Base-by-base conservation (phyloP, 2,888 invertebrate genomes). In the Cephus sareptanus region DNA sequence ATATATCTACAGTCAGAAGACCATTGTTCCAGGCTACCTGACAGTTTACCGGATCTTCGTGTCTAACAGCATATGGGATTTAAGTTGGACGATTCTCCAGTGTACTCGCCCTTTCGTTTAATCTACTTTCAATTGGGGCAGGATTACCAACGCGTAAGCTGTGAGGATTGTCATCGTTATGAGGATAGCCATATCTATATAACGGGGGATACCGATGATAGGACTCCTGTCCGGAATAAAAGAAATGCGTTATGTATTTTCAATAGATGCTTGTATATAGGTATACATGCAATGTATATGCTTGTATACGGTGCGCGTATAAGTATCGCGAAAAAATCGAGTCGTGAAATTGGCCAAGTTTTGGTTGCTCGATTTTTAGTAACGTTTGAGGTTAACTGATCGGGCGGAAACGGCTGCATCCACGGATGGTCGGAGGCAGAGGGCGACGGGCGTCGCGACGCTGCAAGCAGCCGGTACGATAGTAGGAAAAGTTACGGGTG, bases 401-500 rank as follows among this genome's bases (percentile, higher is more conserved):
- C 56, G 56, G 56, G 56, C 56, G 9, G 56, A 56, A 56, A 56
- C 56, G 56, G 56, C 56, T 56, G 56, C 23, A 23, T 56, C 56
- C 56, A 71, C 71, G 71, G 71, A 71, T 31, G 71, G 33, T 34
- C 3, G 31, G 23, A 71, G 11, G 31, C 9, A 71, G 71, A 71
- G 71, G 30, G 12, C 13, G 33, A 12, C 15, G 71, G 23, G 31
- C 33, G 71, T 31, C 34, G 71, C 33, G 71, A 56, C 23, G 56
- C 23, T 56, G 56, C 56, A 23, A 56, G 9, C 56, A 56, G 23
- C 56, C 56, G 56, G 76, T 75, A 56, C 76, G 73, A 75, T 40
- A 73, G 78, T 68, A 75, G 73, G 35, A 74, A 34, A 69, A 35
- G 80, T 80, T 82, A 75, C 81, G 79, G 71, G 34, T 34, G 76